A percentile compares a stretch with the other conserved stretches of the same genome.
Evolutionary conservation across 2,797 vertebrate genomes (phyloP).

Genomic region (Lacerta agilis): DNA sequence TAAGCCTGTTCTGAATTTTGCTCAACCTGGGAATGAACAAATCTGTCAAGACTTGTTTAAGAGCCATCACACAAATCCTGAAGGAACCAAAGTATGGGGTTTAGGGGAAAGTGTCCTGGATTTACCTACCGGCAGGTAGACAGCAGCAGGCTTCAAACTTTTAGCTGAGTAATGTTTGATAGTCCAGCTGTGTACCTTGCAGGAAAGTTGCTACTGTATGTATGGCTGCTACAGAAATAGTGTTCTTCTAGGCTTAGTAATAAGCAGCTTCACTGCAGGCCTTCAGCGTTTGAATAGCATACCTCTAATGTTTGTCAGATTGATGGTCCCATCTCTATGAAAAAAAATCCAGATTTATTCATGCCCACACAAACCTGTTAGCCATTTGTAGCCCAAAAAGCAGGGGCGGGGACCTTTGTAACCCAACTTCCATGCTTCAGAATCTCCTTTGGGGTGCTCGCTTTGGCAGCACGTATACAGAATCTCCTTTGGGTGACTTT

Average conservation of each 20-base stretch:
- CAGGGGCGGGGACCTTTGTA: background rate
- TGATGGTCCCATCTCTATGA: background rate
- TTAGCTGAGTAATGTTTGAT: background rate
- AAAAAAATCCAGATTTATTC: background rate
- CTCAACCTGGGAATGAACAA: accelerated
- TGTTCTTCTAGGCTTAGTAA: background rate
- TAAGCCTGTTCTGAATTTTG: background rate
- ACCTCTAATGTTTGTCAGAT: background rate
- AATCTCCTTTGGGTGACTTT: no score
- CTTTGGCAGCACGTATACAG: background rate
- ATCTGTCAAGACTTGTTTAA: background rate
- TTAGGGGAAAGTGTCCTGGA: background rate
- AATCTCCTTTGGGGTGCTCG: no score
- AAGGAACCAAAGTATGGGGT: background rate
- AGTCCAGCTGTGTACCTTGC: background rate
- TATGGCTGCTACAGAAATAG: background rate
- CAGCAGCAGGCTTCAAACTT: background rate
- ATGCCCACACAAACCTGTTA: background rate
- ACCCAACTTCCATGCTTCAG: background rate
- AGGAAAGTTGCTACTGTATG: background rate
- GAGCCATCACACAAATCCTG: background rate
- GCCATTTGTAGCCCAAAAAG: background rate
- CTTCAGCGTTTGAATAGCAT: background rate
- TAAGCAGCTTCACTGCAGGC: background rate
- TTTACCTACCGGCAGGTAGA: background rate